Evolutionary conservation across 2,888 invertebrate species (phyloP).

Genomic region (Furcula furcula): DNA sequence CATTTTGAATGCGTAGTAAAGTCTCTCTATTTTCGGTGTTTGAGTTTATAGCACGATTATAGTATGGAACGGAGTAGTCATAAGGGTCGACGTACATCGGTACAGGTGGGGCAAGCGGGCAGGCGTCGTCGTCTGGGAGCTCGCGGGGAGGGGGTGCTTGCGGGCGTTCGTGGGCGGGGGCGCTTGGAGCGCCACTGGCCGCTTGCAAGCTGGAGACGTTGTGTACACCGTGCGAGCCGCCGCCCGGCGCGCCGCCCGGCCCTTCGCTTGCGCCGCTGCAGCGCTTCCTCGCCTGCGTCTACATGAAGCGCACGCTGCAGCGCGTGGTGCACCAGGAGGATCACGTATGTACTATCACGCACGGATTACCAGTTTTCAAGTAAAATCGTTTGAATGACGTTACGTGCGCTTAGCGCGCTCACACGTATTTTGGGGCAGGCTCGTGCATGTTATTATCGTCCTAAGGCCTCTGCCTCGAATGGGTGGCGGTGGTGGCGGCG

Average conservation of each 20-base stretch:
- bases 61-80: too few relatives aligned
- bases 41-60: too few relatives aligned
- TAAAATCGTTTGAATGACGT: too few relatives aligned
- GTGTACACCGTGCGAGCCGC: slow-evolving; percentile 87
- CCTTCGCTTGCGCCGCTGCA: slow-evolving; percentile 92
- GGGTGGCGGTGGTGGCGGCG: too few relatives aligned
- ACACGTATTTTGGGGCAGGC: too few relatives aligned
- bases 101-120: slow-evolving; percentile 34
- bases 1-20: too few relatives aligned
- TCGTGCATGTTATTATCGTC: too few relatives aligned
- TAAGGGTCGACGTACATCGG: slow-evolving; percentile 7
- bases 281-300: slow-evolving; percentile 95
- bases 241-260: slow-evolving; percentile 84
- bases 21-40: too few relatives aligned
- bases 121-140: too few relatives aligned
- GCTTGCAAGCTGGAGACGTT: slow-evolving; percentile 93
- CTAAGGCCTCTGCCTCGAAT: too few relatives aligned
- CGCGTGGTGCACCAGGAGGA: slow-evolving; percentile 92
- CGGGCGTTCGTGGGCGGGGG: slow-evolving; percentile 95
- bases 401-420: too few relatives aligned
- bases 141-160: slow-evolving; percentile 78
- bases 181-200: slow-evolving; percentile 93
- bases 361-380: too few relatives aligned
- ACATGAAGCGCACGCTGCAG: slow-evolving; percentile 93
- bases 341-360: slow-evolving; percentile 78